These are phyloP conservation scores for Delichon dasypus DNA, from an alignment of 2,797 vertebrate species.

Conservation along the genomic window DNA sequence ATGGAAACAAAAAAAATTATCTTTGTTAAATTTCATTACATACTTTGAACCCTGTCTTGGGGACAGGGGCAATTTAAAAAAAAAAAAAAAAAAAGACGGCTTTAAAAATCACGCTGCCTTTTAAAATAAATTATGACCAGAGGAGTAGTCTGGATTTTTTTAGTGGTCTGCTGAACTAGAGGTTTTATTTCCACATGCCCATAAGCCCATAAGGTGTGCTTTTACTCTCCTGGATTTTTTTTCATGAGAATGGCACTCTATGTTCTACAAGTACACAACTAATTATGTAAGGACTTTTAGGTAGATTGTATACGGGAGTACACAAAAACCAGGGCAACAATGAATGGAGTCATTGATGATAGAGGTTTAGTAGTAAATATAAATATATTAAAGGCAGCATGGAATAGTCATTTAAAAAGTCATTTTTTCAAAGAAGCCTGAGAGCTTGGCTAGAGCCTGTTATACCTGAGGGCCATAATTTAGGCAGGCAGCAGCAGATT, in stretches of 20 bases:
- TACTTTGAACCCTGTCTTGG: neutral
- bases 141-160: neutral
- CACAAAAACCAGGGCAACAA: neutral
- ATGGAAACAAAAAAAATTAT: neutral
- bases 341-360: neutral
- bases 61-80: fast-evolving
- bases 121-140: neutral
- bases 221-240: neutral
- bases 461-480: neutral
- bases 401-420: neutral
- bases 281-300: neutral
- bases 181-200: neutral
- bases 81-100: no score
- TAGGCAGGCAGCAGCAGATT: neutral
- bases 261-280: neutral
- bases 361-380: neutral
- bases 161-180: neutral
- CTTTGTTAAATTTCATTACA: neutral
- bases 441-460: neutral
- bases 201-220: fast-evolving
- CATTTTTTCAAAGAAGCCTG: neutral
- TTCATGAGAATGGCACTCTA: neutral
- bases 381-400: neutral
- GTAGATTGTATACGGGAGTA: neutral
- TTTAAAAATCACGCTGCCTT: neutral